Evolutionary conservation across 2,888 invertebrate species (phyloP).

Genomic region (Villa cingulata): DNA sequence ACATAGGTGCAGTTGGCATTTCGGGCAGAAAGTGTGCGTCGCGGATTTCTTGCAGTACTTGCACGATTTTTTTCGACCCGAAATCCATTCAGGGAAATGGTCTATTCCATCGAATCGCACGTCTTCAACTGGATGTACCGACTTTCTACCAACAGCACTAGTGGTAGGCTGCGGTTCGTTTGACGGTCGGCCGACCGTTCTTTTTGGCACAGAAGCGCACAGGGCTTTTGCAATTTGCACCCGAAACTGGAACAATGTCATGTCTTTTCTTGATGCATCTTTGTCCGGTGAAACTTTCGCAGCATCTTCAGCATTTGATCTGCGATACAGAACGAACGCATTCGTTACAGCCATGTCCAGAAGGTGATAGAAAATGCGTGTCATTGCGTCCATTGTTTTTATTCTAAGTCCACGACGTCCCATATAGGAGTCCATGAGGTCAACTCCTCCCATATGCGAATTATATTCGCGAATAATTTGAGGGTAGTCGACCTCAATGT

Average conservation of each 20-base stretch:
- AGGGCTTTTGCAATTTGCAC: background rate
- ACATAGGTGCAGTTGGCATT: background rate
- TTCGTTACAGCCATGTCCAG: too few relatives aligned
- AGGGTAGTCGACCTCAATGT: slow-evolving; percentile 17
- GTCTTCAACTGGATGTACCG: background rate
- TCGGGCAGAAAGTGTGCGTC: slow-evolving; percentile 1
- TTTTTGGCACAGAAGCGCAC: background rate
- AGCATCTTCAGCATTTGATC: too few relatives aligned
- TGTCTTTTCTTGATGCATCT: background rate
- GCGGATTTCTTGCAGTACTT: background rate
- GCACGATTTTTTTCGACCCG: background rate
- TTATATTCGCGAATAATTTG: slow-evolving; percentile 19
- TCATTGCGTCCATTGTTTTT: too few relatives aligned
- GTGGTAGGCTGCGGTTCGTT: background rate
- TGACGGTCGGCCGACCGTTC: background rate
- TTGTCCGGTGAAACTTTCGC: too few relatives aligned
- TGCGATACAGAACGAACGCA: too few relatives aligned
- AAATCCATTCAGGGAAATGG: background rate
- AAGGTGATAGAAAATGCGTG: too few relatives aligned
- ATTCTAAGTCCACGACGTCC: too few relatives aligned
- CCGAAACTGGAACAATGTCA: background rate
- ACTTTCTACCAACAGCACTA: background rate
- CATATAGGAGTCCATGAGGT: too few relatives aligned
- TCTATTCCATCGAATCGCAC: background rate
- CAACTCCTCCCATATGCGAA: slow-evolving; percentile 15